phyloP scores from a whole-genome alignment of 2,888 invertebrate species.

The Stenoptilia bipunctidactyla region DNA sequence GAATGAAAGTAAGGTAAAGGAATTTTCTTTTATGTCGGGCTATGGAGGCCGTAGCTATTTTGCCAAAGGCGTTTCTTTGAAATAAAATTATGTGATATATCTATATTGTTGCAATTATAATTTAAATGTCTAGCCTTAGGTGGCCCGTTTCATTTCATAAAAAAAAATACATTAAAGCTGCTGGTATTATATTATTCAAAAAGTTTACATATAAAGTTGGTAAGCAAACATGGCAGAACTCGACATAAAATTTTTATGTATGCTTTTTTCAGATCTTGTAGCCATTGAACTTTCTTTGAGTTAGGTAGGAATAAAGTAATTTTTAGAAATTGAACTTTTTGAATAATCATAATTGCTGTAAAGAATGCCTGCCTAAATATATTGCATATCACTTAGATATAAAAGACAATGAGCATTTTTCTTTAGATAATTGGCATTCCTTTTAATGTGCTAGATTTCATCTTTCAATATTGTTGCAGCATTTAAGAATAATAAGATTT shows the following conservation, averaged over 20 bases:
- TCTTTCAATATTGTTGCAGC: too few species aligned
- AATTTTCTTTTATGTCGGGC: conserved; percentile 5
- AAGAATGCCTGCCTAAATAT: conserved; percentile 58
- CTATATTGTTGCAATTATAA: neutral
- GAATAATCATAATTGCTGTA: conserved; percentile 14
- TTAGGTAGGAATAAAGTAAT: too few species aligned
- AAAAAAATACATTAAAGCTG: neutral
- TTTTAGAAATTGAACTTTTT: too few species aligned
- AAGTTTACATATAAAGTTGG: too few species aligned
- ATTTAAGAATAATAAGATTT: conserved; percentile 9
- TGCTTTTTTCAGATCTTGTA: too few species aligned
- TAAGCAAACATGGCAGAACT: too few species aligned
- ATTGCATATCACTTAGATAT: conserved; percentile 66
- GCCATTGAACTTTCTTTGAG: too few species aligned
- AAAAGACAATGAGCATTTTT: conserved; percentile 3
- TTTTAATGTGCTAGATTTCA: too few species aligned
- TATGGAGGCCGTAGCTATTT: conserved; percentile 14
- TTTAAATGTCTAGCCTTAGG: neutral
- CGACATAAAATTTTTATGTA: too few species aligned
- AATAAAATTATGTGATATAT: conserved; percentile 37
- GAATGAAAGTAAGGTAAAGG: neutral
- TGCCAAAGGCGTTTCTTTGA: conserved; percentile 55
- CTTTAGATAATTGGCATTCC: too few species aligned
- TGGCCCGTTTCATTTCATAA: too few species aligned
- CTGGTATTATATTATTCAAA: neutral